Base-by-base conservation (phyloP, 2,797 vertebrate genomes). In the Sebastes matsubarae region DNA sequence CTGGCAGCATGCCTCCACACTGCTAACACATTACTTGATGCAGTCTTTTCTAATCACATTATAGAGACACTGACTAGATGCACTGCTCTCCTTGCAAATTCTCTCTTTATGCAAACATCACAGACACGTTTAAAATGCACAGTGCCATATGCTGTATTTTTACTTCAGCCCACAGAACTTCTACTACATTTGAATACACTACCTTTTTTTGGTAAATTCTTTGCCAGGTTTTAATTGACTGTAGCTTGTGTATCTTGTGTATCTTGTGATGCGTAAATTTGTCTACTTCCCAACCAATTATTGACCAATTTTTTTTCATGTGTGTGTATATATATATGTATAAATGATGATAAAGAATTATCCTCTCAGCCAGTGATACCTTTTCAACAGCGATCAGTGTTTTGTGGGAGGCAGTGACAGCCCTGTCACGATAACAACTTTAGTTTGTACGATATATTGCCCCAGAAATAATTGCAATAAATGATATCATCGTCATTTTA, bases 31-130 rank as follows among this genome's bases (percentile, higher is more conserved):
- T 55, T 55, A 72, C 52, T 55, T 63, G 52, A 61, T 77, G n/a
- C 22, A 30, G 25, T 34, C 34, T 65, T 50, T 83, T 68, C 38
- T 82, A 65, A 82, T 77, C 36, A 69, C 59, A 12, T 30, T 75
- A 42, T 52, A 32, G 72, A 70, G 76, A 50, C 34, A 10, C 32
- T 7, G 42, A 57, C 59, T 29, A 57, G 13, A 73, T 65, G 63
- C 64, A 38, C 34, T 20, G 34, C 46, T 72, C 46, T 73, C 38
- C 24, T 42, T 69, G 59, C 22, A 74, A 34, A 61, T 3, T 59
- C 58, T 30, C 34, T 74, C 12, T 42, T 75, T 42, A 63, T 65
- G 32, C 20, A 71, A 42, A 63, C 27, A 38, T 72, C 27, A 61
- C 27, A 75, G 25, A 68, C 54, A 68, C 24, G 34, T 32, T 57